Conservation (phyloP, 2,888 invertebrate species). For the Caenorhabditis sp. region DNA sequence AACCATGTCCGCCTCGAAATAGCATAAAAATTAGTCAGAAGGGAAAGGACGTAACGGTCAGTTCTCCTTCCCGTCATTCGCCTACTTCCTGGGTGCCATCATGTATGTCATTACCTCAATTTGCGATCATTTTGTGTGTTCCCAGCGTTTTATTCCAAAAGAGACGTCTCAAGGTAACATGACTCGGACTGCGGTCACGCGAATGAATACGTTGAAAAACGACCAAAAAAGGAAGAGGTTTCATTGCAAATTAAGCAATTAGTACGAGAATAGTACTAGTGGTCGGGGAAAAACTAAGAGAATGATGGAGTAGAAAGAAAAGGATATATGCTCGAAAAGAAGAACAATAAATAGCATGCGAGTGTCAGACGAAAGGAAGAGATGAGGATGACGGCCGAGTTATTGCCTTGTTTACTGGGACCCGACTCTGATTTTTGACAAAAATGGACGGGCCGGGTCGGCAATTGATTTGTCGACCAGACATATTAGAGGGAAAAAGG, state of each 20-base stretch:
- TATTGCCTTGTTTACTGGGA: not conserved
- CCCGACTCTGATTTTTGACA: not conserved
- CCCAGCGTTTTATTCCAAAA: slow-evolving; percentile 31
- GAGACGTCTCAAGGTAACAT: slow-evolving; percentile 45
- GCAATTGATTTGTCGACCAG: no score
- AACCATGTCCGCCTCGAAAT: not conserved
- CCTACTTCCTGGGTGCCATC: slow-evolving; percentile 29
- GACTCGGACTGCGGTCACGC: slow-evolving; percentile 13
- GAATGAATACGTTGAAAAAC: slow-evolving; percentile 39
- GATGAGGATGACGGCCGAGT: not conserved
- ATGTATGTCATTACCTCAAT: slow-evolving; percentile 58
- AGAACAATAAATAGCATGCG: not conserved
- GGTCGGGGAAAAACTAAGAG: not conserved
- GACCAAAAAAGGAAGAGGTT: not conserved
- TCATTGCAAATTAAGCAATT: slow-evolving; percentile 23
- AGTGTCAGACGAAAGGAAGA: not conserved
- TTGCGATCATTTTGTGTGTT: slow-evolving; percentile 48
- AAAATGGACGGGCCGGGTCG: no score
- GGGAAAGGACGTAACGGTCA: slow-evolving; percentile 26
- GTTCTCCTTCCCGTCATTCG: not conserved
- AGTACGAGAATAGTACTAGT: slow-evolving; percentile 18
- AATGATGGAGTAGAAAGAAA: not conserved
- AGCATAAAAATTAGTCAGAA: slow-evolving; percentile 11
- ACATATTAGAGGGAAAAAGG: no score
- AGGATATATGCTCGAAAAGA: slow-evolving; percentile 22